Percentiles rank a stretch among this genome's conserved stretches.
Evolutionary conservation across 37 sponge, comb jelly and placozoan species (phyloP).

Genomic region (Crambe crambe): DNA sequence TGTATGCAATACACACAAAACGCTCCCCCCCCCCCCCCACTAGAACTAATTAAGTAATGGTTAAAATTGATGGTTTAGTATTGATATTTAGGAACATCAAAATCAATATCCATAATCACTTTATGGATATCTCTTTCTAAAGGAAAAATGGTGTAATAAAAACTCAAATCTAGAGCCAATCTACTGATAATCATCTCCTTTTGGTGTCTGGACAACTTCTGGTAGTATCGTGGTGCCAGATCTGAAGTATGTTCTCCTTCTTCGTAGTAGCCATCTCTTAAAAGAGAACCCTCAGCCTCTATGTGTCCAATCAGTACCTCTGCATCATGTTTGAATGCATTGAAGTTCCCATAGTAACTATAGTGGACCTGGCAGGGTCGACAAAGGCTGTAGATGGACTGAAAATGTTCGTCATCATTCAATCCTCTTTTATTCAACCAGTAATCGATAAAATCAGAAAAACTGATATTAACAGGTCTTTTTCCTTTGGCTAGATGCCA

Average conservation of each 20-base stretch:
- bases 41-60: too few relatives aligned
- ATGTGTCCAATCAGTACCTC: slow-evolving; percentile 10
- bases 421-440: neutral
- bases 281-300: neutral
- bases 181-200: neutral
- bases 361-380: slow-evolving; percentile 22
- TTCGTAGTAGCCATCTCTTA: slow-evolving; percentile 16
- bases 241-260: neutral
- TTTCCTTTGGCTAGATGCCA: neutral
- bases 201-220: neutral
- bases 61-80: neutral
- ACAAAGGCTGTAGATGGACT: slow-evolving; percentile 16
- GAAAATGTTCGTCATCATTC: slow-evolving; percentile 34
- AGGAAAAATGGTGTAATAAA: slow-evolving; percentile 27
- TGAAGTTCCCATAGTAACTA: slow-evolving; percentile 40
- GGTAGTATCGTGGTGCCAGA: neutral
- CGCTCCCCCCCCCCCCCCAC: too few relatives aligned
- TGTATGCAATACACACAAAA: too few relatives aligned
- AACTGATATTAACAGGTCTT: neutral
- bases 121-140: slow-evolving; percentile 9
- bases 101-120: slow-evolving; percentile 9
- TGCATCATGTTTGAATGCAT: slow-evolving; percentile 18
- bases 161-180: slow-evolving; percentile 13
- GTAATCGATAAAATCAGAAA: slow-evolving; percentile 26
- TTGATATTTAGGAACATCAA: neutral